Evolutionary conservation across 2,888 invertebrate species (phyloP), one percentile per base, ranked within the genome.

Genomic region (Orgyia antiqua): DNA sequence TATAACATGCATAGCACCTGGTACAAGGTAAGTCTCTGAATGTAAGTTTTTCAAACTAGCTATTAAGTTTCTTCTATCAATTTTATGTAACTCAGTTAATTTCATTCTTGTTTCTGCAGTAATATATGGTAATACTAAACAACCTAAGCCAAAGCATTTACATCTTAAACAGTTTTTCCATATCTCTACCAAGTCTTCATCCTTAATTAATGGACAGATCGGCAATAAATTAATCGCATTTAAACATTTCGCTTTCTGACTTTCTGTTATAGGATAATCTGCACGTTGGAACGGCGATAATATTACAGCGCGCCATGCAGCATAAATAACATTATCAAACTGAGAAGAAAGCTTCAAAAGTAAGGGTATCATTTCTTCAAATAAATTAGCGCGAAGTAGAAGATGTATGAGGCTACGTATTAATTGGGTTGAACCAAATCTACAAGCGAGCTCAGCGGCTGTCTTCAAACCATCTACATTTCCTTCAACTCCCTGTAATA

Each of bases 131-230:
- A 87, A 58, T 37, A 84, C 56, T 50, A 87, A 64, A 45, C 83
- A 82, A 20, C 82, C 87, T 31, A 87, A 53, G 21, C 84, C 84
- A 39, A 69, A 62, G 36, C 72, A 73, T 58, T 83, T 84, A 42
- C 77, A 77, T 37, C 83, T 68, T 5, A 87, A 47, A 54, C 84
- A 84, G 50, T 86, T 72, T 47, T 74, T 79, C 86, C 87, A 87
- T 47, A 87, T 76, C 52, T 78, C 77, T 33, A 73, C 56, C 36
- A 87, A 63, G 51, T 86, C 86, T 35, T 79, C 76, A 53, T 83
- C 82, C 53, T 75, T 78, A 24, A 82, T 68, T 20, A 78, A 59
- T 20, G 86, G 82, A 45, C 87, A 87, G 18, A 78, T 52, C 1
- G 86, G 84, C 37, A 87, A 58, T 32, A 86, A 59, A 63, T 84